Evolutionary conservation across 2,797 vertebrate genomes (phyloP).

Genomic region (Spheniscus humboldti): DNA sequence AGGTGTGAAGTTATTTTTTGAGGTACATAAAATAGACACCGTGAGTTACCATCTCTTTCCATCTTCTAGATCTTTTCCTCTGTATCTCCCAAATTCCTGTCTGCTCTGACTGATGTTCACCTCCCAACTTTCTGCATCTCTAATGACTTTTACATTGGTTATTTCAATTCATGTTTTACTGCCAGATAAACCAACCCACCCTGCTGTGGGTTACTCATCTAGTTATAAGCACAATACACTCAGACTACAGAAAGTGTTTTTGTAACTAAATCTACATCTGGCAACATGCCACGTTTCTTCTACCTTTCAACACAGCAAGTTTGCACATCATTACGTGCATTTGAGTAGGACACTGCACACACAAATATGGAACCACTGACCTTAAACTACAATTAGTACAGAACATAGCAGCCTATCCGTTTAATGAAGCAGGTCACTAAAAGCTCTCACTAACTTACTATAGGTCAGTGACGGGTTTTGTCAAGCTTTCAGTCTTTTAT

Average conservation of each 20-base stretch:
- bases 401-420: not conserved
- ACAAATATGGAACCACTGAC: not conserved
- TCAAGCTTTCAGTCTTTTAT: not conserved
- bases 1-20: not conserved
- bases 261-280: not conserved
- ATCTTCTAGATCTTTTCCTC: not conserved
- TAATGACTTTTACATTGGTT: not conserved
- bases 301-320: not conserved
- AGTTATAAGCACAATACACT: not conserved
- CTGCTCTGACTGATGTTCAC: not conserved
- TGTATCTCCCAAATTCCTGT: not conserved
- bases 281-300: not conserved
- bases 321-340: fast-evolving
- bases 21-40: not conserved
- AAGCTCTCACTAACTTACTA: not conserved
- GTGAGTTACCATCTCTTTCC: not conserved
- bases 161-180: not conserved
- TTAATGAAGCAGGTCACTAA: not conserved
- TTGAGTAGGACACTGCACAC: not conserved
- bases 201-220: not conserved
- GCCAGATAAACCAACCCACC: not conserved
- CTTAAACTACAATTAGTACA: not conserved
- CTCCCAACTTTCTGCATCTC: not conserved
- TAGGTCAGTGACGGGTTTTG: not conserved
- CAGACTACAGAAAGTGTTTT: not conserved